These are phyloP conservation scores for Daboia siamensis DNA, from an alignment of 2,113 vertebrate species.

Conservation along the genomic window DNA sequence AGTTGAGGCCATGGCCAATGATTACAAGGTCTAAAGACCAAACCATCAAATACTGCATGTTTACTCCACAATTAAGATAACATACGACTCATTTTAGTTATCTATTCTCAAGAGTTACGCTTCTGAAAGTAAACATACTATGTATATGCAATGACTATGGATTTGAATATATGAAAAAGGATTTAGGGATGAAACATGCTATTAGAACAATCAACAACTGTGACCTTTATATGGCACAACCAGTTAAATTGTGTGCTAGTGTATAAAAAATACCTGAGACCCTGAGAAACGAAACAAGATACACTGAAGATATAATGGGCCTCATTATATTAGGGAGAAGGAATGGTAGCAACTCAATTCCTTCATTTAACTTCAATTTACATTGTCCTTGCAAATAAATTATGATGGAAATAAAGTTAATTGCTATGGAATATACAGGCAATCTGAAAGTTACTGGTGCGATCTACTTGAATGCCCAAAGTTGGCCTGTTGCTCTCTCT, in stretches of 20 bases:
- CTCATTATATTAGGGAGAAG: not conserved
- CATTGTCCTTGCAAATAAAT: not conserved
- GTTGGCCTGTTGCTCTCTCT: not conserved
- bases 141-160: not conserved
- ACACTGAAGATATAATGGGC: not conserved
- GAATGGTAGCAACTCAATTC: not conserved
- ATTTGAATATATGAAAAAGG: not conserved
- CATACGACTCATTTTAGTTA: not conserved
- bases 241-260: not conserved
- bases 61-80: not conserved
- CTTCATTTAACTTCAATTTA: not conserved
- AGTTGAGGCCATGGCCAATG: not conserved
- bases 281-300: not conserved
- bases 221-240: not conserved
- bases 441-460: not conserved
- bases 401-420: not conserved
- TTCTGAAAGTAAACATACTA: not conserved
- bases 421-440: not conserved
- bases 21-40: not conserved
- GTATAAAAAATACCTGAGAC: not conserved
- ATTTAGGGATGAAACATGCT: not conserved
- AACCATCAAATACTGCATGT: not conserved
- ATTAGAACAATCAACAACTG: not conserved
- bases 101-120: not conserved
- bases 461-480: not conserved